Conservation (phyloP, 2,797 vertebrate genomes). For the Acanthiza pusilla region DNA sequence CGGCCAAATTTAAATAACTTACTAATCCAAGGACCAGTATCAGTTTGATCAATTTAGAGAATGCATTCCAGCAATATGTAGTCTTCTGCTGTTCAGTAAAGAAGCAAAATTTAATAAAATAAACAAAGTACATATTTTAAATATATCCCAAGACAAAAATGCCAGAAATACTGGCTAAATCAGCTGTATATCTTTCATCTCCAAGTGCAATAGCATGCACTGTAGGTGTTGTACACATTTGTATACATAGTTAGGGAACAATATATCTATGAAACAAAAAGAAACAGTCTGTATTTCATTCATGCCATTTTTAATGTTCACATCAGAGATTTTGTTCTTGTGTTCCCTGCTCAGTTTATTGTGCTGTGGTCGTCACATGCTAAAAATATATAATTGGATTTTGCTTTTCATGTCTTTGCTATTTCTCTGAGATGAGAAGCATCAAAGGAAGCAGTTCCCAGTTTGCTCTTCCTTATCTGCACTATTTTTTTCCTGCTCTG, state of each 20-base stretch:
- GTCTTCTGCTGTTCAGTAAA: not conserved
- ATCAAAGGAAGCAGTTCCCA: not conserved
- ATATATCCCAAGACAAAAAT: not conserved
- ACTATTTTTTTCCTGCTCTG: not conserved
- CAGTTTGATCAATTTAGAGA: not conserved
- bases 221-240: not conserved
- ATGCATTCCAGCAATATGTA: not conserved
- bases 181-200: not conserved
- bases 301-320: not conserved
- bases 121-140: not conserved
- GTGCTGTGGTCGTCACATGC: accelerated
- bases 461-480: not conserved
- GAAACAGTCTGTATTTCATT: not conserved
- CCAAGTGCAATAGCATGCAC: not conserved
- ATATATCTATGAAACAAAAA: not conserved
- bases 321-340: not conserved
- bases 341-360: not conserved
- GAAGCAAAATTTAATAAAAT: not conserved
- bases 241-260: not conserved
- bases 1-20: not conserved
- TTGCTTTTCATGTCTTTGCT: not conserved
- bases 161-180: not conserved
- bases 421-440: not conserved
- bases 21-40: not conserved
- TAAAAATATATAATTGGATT: slow-evolving; percentile 8